Percentiles rank a stretch among this genome's conserved stretches.
Evolutionary conservation across 2,113 vertebrate species (phyloP).

Genomic region (Petroica traversi): DNA sequence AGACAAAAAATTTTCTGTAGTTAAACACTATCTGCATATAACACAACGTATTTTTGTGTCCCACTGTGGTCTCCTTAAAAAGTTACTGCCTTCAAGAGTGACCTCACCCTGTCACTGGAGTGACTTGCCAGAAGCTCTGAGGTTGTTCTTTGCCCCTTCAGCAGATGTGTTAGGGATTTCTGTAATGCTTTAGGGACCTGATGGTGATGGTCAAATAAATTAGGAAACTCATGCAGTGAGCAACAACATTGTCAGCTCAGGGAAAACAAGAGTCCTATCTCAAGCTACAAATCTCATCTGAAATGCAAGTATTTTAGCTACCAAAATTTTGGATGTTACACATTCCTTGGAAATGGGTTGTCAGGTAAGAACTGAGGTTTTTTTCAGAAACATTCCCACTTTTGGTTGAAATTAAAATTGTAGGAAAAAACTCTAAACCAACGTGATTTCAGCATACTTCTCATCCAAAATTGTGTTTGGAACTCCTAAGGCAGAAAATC

Average conservation of each 20-base stretch:
- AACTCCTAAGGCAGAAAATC: neutral
- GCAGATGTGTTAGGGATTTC: neutral
- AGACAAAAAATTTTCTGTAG: constrained; percentile 14
- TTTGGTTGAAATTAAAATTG: neutral
- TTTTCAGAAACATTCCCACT: neutral
- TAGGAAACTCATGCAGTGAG: neutral
- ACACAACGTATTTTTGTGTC: neutral
- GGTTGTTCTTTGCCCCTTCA: neutral
- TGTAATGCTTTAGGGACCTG: neutral
- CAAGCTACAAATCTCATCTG: neutral
- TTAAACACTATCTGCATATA: neutral
- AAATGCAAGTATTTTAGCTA: neutral
- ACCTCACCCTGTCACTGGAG: neutral
- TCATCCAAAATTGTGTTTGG: neutral
- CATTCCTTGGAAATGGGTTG: neutral
- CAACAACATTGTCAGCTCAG: neutral
- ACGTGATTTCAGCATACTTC: neutral
- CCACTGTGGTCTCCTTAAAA: neutral
- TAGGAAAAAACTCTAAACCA: neutral
- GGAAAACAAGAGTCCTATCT: neutral
- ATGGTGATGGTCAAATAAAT: neutral
- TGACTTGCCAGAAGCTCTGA: neutral
- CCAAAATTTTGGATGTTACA: neutral
- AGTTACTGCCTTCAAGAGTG: constrained; percentile 13
- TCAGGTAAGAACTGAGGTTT: neutral